Evolutionary conservation across 2,888 invertebrate species (phyloP).

Genomic region (Branchellion lobata): DNA sequence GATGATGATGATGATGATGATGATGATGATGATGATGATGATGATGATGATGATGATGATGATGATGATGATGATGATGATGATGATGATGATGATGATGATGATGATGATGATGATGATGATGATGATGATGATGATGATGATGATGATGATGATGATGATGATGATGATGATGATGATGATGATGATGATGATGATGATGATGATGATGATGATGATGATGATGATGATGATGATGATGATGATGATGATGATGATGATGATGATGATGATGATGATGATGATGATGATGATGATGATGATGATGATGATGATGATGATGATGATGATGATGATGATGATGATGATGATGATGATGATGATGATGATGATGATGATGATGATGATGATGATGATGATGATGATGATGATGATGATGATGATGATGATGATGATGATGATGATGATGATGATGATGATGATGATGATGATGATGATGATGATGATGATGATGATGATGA

Average conservation of each 20-base stretch:
- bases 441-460: slow-evolving; percentile 42
- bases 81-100: slow-evolving; percentile 42
- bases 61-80: slow-evolving; percentile 42
- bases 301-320: slow-evolving; percentile 42
- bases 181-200: slow-evolving; percentile 42
- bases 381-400: slow-evolving; percentile 43
- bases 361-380: slow-evolving; percentile 42
- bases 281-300: slow-evolving; percentile 43
- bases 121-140: slow-evolving; percentile 42
- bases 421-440: slow-evolving; percentile 42
- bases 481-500: slow-evolving; percentile 42
- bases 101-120: slow-evolving; percentile 41
- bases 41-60: slow-evolving; percentile 43
- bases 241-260: slow-evolving; percentile 42
- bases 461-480: slow-evolving; percentile 41
- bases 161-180: slow-evolving; percentile 43
- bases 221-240: slow-evolving; percentile 41
- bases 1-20: slow-evolving; percentile 42
- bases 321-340: slow-evolving; percentile 42
- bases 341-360: slow-evolving; percentile 41
- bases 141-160: slow-evolving; percentile 43
- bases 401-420: slow-evolving; percentile 43
- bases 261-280: slow-evolving; percentile 43
- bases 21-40: slow-evolving; percentile 43
- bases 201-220: slow-evolving; percentile 42